Conservation (phyloP, 2,888 invertebrate genomes). For the Herminia tarsipennalis region DNA sequence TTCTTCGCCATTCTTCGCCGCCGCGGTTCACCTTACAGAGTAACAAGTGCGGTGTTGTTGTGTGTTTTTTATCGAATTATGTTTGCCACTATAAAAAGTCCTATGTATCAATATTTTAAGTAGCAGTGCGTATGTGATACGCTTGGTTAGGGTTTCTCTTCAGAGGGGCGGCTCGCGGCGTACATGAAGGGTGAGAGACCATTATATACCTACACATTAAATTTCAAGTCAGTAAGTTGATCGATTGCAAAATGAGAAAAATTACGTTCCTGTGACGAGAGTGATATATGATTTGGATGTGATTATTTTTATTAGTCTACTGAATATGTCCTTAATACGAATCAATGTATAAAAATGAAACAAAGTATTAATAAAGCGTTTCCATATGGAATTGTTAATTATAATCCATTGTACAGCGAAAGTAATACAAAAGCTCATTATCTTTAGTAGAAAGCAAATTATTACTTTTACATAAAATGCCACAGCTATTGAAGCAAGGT, state of each 20-base stretch:
- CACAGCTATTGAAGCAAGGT: no score
- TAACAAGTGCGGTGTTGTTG: constrained; percentile 49
- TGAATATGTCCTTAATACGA: no score
- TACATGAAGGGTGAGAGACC: constrained; percentile 80
- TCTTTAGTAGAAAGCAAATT: no score
- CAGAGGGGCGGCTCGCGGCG: constrained; percentile 57
- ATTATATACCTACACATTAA: constrained; percentile 35
- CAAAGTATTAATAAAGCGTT: no score
- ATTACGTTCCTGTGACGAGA: no score
- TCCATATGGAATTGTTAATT: no score
- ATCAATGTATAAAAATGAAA: no score
- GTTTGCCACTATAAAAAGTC: constrained; percentile 47
- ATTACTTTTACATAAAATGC: no score
- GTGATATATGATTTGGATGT: neutral
- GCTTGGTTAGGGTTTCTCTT: constrained; percentile 44
- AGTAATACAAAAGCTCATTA: no score
- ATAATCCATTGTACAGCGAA: no score
- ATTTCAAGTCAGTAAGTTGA: constrained; percentile 10
- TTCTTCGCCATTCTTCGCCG: constrained; percentile 28
- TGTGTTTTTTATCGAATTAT: constrained; percentile 50
- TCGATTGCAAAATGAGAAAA: constrained; percentile 12
- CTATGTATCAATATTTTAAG: constrained; percentile 60
- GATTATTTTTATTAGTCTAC: no score
- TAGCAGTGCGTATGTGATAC: constrained; percentile 54
- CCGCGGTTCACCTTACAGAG: constrained; percentile 25